A percentile compares a stretch with the other conserved stretches of the same genome.
phyloP scores from a whole-genome alignment of 1,140 invertebrate species.

The Goniozus legneri region DNA sequence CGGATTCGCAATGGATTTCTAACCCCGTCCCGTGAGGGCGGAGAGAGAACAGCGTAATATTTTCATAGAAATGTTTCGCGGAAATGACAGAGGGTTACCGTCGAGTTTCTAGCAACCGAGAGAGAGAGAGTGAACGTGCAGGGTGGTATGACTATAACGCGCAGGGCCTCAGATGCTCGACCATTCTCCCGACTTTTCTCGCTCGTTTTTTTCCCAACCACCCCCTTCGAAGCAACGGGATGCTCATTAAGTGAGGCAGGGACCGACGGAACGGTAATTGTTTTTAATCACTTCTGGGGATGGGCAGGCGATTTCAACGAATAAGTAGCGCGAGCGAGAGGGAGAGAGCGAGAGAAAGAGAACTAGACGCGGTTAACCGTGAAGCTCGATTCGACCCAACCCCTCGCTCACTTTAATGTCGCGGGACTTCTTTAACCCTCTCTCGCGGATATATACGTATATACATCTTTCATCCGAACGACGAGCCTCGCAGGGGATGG shows the following conservation, averaged over 20 bases:
- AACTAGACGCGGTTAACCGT: constrained; percentile 25
- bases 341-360: constrained; percentile 2
- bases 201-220: neutral
- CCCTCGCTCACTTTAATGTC: constrained; percentile 23
- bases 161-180: constrained; percentile 30
- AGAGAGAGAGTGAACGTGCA: no score
- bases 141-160: no score
- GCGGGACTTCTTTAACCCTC: constrained; percentile 21
- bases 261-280: constrained; percentile 40
- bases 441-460: no score
- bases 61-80: constrained; percentile 41
- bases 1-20: constrained; percentile 15
- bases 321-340: no score
- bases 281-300: constrained; percentile 40
- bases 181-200: constrained; percentile 7
- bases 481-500: no score
- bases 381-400: constrained; percentile 10
- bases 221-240: constrained; percentile 11
- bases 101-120: constrained; percentile 21
- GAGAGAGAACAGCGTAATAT: no score
- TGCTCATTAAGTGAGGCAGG: constrained; percentile 29
- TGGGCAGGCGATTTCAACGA: constrained; percentile 17
- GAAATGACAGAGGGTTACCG: constrained; percentile 24
- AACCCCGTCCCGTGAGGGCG: constrained; percentile 9
- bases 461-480: no score